These are phyloP conservation scores for Gobius niger DNA, from an alignment of 2,113 vertebrate species.

Conservation along the genomic window DNA sequence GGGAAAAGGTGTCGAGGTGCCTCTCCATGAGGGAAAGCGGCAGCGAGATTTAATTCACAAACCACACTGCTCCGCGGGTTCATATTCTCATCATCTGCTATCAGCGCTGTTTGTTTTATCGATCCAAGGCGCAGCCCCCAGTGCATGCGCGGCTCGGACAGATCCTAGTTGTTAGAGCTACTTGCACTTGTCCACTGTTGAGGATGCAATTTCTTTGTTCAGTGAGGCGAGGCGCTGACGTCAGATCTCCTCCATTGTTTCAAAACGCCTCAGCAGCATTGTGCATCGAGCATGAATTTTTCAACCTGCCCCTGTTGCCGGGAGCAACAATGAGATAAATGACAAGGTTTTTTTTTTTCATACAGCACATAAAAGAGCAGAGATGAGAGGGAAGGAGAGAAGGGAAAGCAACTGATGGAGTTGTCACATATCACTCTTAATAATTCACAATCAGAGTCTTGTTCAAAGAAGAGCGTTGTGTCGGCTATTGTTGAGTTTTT, in stretches of 20 bases:
- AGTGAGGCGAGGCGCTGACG: constrained; percentile 56
- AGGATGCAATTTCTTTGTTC: constrained; percentile 67
- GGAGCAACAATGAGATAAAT: constrained; percentile 66
- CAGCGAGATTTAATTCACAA: constrained; percentile 24
- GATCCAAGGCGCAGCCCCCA: background rate
- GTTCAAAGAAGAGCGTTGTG: background rate
- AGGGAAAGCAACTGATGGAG: constrained; percentile 22
- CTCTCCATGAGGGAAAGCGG: constrained; percentile 23
- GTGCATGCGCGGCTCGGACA: background rate
- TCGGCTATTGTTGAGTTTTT: background rate
- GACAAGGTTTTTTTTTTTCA: constrained; percentile 37
- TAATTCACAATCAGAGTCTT: constrained; percentile 4
- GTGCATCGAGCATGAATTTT: constrained; percentile 50
- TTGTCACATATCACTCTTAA: constrained; percentile 26
- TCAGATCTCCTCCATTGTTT: constrained; percentile 68
- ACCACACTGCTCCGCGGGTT: constrained; percentile 11
- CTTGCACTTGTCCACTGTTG: constrained; percentile 48
- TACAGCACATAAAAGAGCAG: constrained; percentile 33
- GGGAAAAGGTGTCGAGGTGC: constrained; percentile 60
- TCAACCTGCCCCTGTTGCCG: constrained; percentile 58
- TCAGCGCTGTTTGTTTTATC: constrained; percentile 42
- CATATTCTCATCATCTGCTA: constrained; percentile 28
- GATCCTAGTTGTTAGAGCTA: constrained; percentile 25
- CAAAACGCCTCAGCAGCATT: constrained; percentile 53
- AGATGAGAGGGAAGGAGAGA: background rate